Percentiles rank a stretch among this genome's conserved stretches.
phyloP scores from a whole-genome alignment of 2,113 vertebrate genomes.

The Monopterus albus region DNA sequence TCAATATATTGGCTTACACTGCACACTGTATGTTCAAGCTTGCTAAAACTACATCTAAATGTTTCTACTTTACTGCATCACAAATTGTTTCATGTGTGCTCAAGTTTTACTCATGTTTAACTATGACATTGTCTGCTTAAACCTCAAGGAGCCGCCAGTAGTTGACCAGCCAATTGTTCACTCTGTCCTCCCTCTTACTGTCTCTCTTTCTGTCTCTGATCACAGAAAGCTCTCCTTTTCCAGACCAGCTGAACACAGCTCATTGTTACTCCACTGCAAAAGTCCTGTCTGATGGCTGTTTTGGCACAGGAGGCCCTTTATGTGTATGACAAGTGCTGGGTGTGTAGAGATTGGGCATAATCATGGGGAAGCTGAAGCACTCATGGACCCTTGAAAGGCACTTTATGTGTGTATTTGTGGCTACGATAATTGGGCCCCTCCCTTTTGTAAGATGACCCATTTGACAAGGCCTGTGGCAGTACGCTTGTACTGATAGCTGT shows the following conservation, averaged over 20 bases:
- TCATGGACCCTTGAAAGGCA: conserved; percentile 64
- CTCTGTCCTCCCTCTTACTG: not conserved
- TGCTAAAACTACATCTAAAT: conserved; percentile 11
- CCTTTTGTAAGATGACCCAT: conserved; percentile 64
- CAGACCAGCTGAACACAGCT: conserved; percentile 42
- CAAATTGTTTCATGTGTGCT: conserved; percentile 19
- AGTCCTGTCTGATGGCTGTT: conserved; percentile 64
- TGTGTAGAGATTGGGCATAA: conserved; percentile 61
- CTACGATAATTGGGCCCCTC: conserved; percentile 60
- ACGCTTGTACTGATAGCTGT: conserved; percentile 50
- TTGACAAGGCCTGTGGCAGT: conserved; percentile 39
- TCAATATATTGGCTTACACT: not conserved
- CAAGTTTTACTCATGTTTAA: conserved; percentile 21
- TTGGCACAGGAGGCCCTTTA: conserved; percentile 56
- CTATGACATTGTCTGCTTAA: conserved; percentile 15
- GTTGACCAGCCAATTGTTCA: conserved; percentile 35
- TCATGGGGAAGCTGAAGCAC: conserved; percentile 64
- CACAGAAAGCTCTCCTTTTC: conserved; percentile 57
- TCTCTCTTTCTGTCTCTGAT: conserved; percentile 24
- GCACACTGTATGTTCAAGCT: conserved; percentile 2
- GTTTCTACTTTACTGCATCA: conserved; percentile 30
- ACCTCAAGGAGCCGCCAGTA: conserved; percentile 25
- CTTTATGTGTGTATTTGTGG: conserved; percentile 73
- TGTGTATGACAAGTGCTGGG: conserved; percentile 59
- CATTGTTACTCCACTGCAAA: conserved; percentile 16